Percentiles rank a stretch among this genome's conserved stretches.
Conservation (phyloP, 2,888 invertebrate genomes). For the Galeruca laticollis region DNA sequence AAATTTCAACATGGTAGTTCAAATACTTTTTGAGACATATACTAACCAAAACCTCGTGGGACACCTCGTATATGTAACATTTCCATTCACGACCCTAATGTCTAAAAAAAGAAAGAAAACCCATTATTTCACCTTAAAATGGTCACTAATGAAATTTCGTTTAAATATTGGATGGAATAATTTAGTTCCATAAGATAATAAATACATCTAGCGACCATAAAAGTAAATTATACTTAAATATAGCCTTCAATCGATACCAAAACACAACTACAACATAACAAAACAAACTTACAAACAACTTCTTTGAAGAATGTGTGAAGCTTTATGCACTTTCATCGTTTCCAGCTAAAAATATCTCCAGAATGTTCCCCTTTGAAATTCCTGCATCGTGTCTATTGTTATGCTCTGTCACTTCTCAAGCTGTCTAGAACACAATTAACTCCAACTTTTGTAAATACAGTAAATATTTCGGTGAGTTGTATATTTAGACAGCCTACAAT, state of each 20-base stretch:
- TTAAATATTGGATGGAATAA: too few species aligned
- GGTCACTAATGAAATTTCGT: too few species aligned
- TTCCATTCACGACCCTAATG: too few species aligned
- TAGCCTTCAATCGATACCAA: slow-evolving; percentile 4
- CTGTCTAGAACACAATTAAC: slow-evolving; percentile 51
- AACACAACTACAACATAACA: slow-evolving; percentile 2
- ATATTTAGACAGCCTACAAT: slow-evolving; percentile 47
- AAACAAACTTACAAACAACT: slow-evolving; percentile 4
- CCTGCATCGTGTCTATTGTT: slow-evolving; percentile 49
- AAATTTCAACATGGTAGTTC: too few species aligned
- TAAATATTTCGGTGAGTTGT: slow-evolving; percentile 51
- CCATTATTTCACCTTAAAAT: too few species aligned
- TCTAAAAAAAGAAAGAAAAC: too few species aligned
- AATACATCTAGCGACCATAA: too few species aligned
- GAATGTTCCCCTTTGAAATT: slow-evolving; percentile 40
- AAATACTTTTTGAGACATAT: too few species aligned
- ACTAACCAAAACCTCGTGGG: too few species aligned
- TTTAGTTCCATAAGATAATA: too few species aligned
- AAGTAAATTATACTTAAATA: background rate
- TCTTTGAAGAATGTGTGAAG: slow-evolving; percentile 1
- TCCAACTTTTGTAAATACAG: slow-evolving; percentile 46
- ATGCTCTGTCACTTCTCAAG: slow-evolving; percentile 49
- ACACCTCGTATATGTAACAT: too few species aligned
- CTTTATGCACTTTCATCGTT: slow-evolving; percentile 5
- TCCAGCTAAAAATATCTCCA: slow-evolving; percentile 43